Conservation (phyloP, 2,888 invertebrate genomes). For the Rhingia rostrata region DNA sequence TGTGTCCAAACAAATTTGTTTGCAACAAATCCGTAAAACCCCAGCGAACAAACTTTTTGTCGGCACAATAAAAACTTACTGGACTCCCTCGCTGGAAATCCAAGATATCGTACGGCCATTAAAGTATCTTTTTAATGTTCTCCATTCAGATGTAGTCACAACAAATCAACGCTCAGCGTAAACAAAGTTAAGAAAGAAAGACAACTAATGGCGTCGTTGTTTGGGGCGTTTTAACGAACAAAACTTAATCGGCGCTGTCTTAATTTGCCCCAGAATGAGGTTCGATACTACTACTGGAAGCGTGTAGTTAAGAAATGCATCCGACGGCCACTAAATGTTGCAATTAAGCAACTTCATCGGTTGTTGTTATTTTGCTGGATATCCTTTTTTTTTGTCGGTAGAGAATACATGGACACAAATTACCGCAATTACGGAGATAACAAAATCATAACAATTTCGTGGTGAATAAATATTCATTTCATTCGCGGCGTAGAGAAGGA, state of each 20-base stretch:
- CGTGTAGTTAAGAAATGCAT: slow-evolving; percentile 32
- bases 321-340: slow-evolving; percentile 40
- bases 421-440: slow-evolving; percentile 72
- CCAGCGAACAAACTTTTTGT: slow-evolving; percentile 39
- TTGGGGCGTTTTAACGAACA: slow-evolving; percentile 1
- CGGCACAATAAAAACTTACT: slow-evolving; percentile 23
- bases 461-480: slow-evolving; percentile 70
- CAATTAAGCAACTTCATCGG: slow-evolving; percentile 45
- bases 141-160: slow-evolving; percentile 54
- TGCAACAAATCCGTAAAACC: slow-evolving; percentile 27
- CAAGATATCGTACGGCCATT: slow-evolving; percentile 57
- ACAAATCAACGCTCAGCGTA: slow-evolving; percentile 30
- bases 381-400: slow-evolving; percentile 15
- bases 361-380: slow-evolving; percentile 12
- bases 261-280: slow-evolving; percentile 9
- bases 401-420: slow-evolving; percentile 68
- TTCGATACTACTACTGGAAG: background rate
- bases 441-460: slow-evolving; percentile 73
- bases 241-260: slow-evolving; percentile 11
- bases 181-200: slow-evolving; percentile 40
- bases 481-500: slow-evolving; percentile 36
- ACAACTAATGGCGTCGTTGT: background rate
- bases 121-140: slow-evolving; percentile 61
- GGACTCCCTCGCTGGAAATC: slow-evolving; percentile 50
- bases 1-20: slow-evolving; percentile 33